Percentiles rank a stretch among this genome's conserved stretches.
Evolutionary conservation across 2,888 invertebrate species (phyloP).

Genomic region (Parelbella ahira): DNA sequence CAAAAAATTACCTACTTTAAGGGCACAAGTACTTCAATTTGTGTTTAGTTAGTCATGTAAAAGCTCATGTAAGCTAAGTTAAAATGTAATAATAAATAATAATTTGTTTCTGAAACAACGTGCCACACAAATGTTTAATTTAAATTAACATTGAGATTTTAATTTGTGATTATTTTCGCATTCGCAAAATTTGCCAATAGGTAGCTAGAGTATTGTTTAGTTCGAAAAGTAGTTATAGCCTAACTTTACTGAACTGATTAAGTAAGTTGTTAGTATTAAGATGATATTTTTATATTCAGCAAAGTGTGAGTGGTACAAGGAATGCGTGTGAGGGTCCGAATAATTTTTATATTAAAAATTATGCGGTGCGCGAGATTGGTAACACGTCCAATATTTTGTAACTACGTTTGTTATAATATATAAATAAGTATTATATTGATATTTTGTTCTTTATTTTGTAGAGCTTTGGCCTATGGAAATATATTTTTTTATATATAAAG

Average conservation of each 20-base stretch:
- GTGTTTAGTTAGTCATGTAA: conserved; percentile 37
- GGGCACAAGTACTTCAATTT: conserved; percentile 72
- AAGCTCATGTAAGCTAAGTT: conserved; percentile 40
- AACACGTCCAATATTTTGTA: conserved; percentile 65
- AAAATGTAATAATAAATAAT: conserved; percentile 12
- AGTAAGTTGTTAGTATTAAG: conserved; percentile 53
- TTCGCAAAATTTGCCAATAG: conserved; percentile 43
- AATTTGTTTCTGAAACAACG: conserved; percentile 39
- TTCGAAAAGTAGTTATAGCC: conserved; percentile 37
- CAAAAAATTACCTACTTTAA: conserved; percentile 32
- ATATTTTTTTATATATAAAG: conserved; percentile 74
- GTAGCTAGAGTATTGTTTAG: conserved; percentile 27
- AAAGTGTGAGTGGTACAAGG: conserved; percentile 40
- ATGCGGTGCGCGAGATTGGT: conserved; percentile 63
- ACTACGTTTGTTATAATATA: conserved; percentile 53
- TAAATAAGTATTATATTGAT: conserved; percentile 73
- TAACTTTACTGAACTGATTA: conserved; percentile 70
- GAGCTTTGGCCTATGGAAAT: conserved; percentile 52
- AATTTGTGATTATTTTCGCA: conserved; percentile 42
- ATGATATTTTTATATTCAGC: conserved; percentile 56
- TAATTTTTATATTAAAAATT: conserved; percentile 80
- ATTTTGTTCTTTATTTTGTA: conserved; percentile 70
- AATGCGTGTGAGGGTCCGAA: conserved; percentile 55
- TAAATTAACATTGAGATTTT: conserved; percentile 46
- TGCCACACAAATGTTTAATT: conserved; percentile 40